These are phyloP conservation scores for Dendronephthya gigantea DNA, from an alignment of 64 coral and sea anemone species.

Conservation along the genomic window DNA sequence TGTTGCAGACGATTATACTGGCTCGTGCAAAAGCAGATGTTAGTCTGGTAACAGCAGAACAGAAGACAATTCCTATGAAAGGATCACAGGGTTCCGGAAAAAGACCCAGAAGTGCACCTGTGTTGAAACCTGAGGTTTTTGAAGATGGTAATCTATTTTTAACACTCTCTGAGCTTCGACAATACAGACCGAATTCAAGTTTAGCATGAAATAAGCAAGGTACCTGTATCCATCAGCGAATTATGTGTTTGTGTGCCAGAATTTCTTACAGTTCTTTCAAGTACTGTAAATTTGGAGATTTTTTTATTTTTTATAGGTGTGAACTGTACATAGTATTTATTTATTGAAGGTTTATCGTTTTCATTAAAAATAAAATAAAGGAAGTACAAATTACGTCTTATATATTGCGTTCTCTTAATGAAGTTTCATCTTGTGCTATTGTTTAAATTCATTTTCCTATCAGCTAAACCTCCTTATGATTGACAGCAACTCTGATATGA, in stretches of 20 bases:
- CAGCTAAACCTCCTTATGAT: not conserved
- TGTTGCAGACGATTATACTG: not conserved
- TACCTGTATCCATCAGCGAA: no score
- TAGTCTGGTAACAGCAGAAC: not conserved
- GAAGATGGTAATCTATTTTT: not conserved
- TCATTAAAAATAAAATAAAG: not conserved
- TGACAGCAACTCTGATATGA: not conserved
- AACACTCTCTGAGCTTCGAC: not conserved
- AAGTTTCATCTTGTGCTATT: no score
- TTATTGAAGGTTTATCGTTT: no score
- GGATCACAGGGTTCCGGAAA: not conserved
- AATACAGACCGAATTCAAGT: not conserved
- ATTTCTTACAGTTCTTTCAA: no score
- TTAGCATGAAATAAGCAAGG: not conserved
- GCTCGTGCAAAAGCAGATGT: slow-evolving; percentile 9
- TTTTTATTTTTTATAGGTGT: no score
- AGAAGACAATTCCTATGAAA: not conserved
- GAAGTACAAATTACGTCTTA: no score
- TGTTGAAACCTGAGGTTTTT: not conserved
- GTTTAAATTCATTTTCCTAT: no score
- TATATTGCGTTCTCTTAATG: no score
- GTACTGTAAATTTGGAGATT: no score
- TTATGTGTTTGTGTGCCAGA: no score
- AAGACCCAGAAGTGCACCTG: not conserved
- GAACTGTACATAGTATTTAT: no score